Conservation (phyloP, 2,888 invertebrate species). For the Drosophila greeni region DNA sequence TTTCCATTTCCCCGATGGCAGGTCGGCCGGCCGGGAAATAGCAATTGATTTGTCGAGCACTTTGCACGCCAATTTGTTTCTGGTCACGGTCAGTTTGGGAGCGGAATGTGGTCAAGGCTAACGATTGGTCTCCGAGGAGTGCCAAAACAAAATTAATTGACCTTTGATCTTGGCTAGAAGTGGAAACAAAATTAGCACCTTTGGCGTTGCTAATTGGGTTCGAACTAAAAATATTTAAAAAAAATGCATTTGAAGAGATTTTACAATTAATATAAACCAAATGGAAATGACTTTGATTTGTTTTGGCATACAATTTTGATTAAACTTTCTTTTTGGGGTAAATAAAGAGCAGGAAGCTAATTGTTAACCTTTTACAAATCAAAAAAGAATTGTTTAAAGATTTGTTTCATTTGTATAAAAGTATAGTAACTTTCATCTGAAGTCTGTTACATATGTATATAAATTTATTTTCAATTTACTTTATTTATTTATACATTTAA, state of each 20-base stretch:
- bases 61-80: conserved; percentile 65
- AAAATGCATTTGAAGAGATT: too few relatives aligned
- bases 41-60: conserved; percentile 68
- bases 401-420: too few relatives aligned
- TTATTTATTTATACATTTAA: too few relatives aligned
- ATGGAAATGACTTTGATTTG: background rate
- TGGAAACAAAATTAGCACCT: conserved; percentile 32
- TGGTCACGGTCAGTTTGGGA: conserved; percentile 62
- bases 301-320: background rate
- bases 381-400: too few relatives aligned
- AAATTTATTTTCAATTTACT: too few relatives aligned
- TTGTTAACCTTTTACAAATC: too few relatives aligned
- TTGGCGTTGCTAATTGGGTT: background rate
- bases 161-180: conserved; percentile 26
- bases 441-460: too few relatives aligned
- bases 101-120: conserved; percentile 34
- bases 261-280: background rate
- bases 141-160: background rate
- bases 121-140: conserved; percentile 1
- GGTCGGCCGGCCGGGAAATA: conserved; percentile 57
- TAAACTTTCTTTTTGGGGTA: background rate
- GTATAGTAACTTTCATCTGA: too few relatives aligned
- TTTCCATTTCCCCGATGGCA: conserved; percentile 17
- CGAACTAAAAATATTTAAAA: too few relatives aligned
- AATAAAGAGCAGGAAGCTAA: background rate